These are phyloP conservation scores for Paragorgia papillata DNA, from an alignment of 92 coral and sea anemone genomes.

Conservation along the genomic window DNA sequence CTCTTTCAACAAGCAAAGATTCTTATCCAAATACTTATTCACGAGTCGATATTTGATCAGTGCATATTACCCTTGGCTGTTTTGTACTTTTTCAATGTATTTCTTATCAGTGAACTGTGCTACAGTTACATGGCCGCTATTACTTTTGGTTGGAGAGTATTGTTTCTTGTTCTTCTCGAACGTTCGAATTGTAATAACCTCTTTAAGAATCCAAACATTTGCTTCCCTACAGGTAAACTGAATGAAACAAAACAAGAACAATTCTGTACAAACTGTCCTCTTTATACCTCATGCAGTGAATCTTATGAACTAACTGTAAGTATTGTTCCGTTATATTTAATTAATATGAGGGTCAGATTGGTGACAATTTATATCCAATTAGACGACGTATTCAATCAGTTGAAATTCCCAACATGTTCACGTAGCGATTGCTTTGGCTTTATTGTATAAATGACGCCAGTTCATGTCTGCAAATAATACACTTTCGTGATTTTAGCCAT, in stretches of 20 bases:
- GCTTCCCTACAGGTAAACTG: constrained; percentile 18
- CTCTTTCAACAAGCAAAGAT: neutral
- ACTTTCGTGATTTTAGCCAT: neutral
- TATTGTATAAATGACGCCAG: neutral
- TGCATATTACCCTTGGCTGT: neutral
- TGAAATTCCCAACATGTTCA: neutral
- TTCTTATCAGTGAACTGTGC: neutral
- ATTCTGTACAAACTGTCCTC: neutral
- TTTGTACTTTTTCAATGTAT: neutral
- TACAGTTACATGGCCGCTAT: constrained; percentile 12
- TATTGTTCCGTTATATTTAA: constrained; percentile 63
- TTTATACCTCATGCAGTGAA: constrained; percentile 7
- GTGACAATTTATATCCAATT: constrained; percentile 96
- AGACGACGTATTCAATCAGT: constrained; percentile 37
- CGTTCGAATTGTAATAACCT: constrained; percentile 19
- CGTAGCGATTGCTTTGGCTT: neutral
- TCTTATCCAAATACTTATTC: neutral
- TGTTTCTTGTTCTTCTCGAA: too few species aligned
- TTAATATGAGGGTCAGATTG: constrained; percentile 92
- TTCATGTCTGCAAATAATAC: neutral
- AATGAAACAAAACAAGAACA: constrained; percentile 25
- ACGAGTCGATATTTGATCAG: neutral
- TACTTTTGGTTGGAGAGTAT: neutral
- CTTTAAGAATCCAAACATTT: constrained; percentile 21
- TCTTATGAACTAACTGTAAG: constrained; percentile 32